Base-by-base conservation (phyloP, 2,113 vertebrate species). In the Labrus mixtus region DNA sequence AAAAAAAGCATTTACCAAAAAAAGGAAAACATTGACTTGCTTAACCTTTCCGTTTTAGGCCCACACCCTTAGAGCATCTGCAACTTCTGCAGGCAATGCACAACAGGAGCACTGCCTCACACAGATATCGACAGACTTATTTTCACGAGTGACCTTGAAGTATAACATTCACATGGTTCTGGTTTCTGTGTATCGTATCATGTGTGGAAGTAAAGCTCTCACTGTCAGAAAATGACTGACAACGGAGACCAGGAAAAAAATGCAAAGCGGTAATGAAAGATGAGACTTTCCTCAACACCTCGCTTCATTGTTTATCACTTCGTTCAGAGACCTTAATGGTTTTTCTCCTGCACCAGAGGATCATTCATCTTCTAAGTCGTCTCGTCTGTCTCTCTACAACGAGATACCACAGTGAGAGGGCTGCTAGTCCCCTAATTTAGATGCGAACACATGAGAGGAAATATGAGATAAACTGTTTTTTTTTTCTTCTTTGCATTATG, bases 281-380 rank as follows among this genome's bases (percentile, higher is more conserved):
- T 2, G 43, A 66, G 51, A 68, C 20, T 66, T 77, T 78, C 71
- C n/a, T 62, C 37, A 71, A 33, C 22, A 23, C 50, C 70, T 61
- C 10, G 2, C 68, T 77, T 70, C 41, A 75, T 76, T 57, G 37
- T 79, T 87, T 79, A 81, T 84, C 59, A n/a, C 71, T 60, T 70
- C 68, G 22, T 50, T 80, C 59, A 51, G 61, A 76, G 63, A 39
- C 61, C 56, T 78, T 82, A 87, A 87, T 85, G 77, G 51, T 48
- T 90, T 82, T 84, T 72, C 70, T 74, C 59, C 69, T 41, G 37
- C 68, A 54, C 36, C 25, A 41, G 68, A 73, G 68, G 48, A 82
- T 88, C 72, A 63, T 90, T 82, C 65, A 78, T 90, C 70, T 73
- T 68, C 46, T 67, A 71, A 85, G 78, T 75, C 57, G 72, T 69